Conservation (phyloP, 2,888 invertebrate species). For the Chirona hameri region DNA sequence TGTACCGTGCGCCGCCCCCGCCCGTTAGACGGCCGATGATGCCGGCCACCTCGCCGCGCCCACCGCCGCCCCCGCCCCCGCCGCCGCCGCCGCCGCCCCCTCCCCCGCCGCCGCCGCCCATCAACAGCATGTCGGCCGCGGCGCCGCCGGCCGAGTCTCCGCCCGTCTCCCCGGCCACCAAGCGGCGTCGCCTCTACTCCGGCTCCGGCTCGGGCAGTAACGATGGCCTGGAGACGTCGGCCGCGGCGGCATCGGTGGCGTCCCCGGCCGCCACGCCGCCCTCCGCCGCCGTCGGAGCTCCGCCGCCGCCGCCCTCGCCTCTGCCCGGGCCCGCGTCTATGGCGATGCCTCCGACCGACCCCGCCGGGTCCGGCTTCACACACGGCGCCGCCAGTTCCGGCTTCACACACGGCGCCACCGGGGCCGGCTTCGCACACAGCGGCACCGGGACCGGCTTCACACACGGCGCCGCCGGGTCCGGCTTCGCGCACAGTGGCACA, state of each 20-base stretch:
- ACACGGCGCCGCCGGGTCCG: not conserved
- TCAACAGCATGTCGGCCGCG: not conserved
- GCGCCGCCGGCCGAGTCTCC: not conserved
- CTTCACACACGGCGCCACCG: not conserved
- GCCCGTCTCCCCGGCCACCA: conserved; percentile 9
- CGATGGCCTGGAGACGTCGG: not conserved
- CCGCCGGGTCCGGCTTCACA: not conserved
- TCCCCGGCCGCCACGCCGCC: not conserved
- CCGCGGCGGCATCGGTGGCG: not conserved
- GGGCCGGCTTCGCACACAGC: not conserved
- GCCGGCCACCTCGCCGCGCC: not conserved
- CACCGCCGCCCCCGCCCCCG: not conserved
- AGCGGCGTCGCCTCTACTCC: not conserved
- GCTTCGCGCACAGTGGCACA: not conserved
- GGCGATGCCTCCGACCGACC: not conserved
- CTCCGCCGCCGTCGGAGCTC: not conserved
- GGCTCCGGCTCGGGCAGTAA: not conserved
- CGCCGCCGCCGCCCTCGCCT: not conserved
- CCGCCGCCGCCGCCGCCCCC: not conserved
- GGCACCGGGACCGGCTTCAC: not conserved
- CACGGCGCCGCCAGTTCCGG: not conserved
- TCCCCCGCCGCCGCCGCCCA: not conserved
- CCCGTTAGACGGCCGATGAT: not conserved
- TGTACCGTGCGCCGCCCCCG: not conserved
- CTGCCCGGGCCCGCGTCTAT: not conserved